These are phyloP conservation scores for Podiceps cristatus DNA, from an alignment of 2,113 vertebrate species.

Conservation along the genomic window DNA sequence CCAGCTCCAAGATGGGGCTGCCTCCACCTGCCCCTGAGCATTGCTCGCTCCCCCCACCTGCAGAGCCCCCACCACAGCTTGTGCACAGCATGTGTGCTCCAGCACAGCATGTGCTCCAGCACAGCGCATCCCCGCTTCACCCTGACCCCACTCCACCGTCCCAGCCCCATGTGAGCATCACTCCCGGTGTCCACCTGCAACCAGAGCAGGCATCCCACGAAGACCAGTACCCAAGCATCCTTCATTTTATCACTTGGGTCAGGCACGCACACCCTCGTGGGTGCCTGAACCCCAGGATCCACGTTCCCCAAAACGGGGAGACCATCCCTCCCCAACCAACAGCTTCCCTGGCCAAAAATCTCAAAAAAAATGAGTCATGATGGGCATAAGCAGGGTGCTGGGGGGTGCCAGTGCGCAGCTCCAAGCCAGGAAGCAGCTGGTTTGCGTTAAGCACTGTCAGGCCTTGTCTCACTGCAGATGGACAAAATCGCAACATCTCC, in stretches of 20 bases:
- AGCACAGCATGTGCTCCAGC: no score
- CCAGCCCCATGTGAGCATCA: not conserved
- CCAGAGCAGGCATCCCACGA: fast-evolving
- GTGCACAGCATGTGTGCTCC: not conserved
- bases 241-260: not conserved
- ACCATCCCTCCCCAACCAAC: not conserved
- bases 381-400: not conserved
- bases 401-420: fast-evolving
- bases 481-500: not conserved
- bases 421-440: not conserved
- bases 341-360: not conserved
- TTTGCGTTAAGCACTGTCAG: not conserved
- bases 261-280: not conserved
- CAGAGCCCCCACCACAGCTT: not conserved
- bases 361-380: not conserved
- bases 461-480: not conserved
- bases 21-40: not conserved
- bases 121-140: fast-evolving
- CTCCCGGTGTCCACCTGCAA: not conserved
- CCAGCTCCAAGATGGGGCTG: fast-evolving
- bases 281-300: not conserved
- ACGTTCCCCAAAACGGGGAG: fast-evolving
- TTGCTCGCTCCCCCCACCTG: fast-evolving
- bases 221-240: not conserved
- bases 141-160: not conserved